phyloP scores from a whole-genome alignment of 37 sponge, comb jelly and placozoan genomes.

The Aphrocallistes beatrix region DNA sequence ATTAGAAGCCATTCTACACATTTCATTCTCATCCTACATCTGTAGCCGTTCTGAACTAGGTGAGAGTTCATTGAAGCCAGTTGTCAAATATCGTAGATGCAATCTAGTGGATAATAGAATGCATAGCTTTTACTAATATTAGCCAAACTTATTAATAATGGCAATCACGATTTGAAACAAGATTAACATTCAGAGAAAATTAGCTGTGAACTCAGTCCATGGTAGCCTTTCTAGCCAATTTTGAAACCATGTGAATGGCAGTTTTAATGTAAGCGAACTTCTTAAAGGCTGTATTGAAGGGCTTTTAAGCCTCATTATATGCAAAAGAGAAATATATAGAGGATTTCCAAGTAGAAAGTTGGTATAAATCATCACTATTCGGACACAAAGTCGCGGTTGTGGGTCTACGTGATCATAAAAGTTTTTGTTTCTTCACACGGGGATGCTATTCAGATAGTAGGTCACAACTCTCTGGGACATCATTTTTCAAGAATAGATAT shows the following conservation, averaged over 20 bases:
- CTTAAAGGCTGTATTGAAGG: too few species aligned
- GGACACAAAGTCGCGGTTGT: neutral
- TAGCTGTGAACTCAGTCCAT: neutral
- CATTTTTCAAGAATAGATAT: neutral
- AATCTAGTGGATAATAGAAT: slow-evolving; percentile 3
- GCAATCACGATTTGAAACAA: too few species aligned
- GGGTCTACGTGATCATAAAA: neutral
- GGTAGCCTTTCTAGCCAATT: neutral
- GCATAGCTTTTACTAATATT: too few species aligned
- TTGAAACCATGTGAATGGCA: neutral
- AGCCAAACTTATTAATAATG: too few species aligned
- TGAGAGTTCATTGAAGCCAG: slow-evolving; percentile 2
- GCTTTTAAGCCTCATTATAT: slow-evolving; percentile 19
- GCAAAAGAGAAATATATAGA: slow-evolving; percentile 17
- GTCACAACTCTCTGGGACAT: neutral
- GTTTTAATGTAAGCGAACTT: neutral
- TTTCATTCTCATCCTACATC: slow-evolving; percentile 12
- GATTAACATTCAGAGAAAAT: too few species aligned
- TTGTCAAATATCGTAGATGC: neutral
- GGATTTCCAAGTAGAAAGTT: slow-evolving; percentile 8
- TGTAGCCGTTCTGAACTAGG: neutral
- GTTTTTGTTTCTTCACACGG: neutral
- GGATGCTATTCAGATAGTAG: neutral
- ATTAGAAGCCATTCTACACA: neutral
- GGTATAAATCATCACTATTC: slow-evolving; percentile 3